Percentiles rank a stretch among this genome's conserved stretches.
These are phyloP conservation scores for Forpus xanthops DNA, from an alignment of 2,797 vertebrate genomes.

Conservation along the genomic window DNA sequence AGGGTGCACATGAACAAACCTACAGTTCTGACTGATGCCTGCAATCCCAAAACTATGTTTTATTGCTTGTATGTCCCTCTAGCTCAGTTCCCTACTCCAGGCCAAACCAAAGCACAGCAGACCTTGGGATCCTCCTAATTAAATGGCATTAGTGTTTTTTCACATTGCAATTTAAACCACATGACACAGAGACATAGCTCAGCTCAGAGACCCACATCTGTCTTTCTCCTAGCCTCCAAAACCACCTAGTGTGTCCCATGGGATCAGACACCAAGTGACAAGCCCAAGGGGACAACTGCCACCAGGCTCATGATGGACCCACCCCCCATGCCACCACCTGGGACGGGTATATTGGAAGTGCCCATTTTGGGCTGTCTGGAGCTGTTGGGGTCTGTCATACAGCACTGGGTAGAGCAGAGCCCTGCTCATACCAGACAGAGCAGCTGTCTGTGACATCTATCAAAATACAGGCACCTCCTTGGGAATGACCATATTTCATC, in stretches of 20 bases:
- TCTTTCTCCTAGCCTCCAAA: not conserved
- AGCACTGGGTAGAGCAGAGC: not conserved
- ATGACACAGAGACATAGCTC: not conserved
- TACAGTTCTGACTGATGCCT: not conserved
- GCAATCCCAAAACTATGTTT: not conserved
- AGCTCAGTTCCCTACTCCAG: not conserved
- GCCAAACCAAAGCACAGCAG: not conserved
- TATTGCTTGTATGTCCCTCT: not conserved
- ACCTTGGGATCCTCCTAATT: not conserved
- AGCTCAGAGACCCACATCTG: not conserved
- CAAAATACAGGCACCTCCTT: not conserved
- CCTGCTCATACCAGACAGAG: not conserved
- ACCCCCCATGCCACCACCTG: not conserved
- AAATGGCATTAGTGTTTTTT: not conserved
- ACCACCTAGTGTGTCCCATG: rapidly evolving
- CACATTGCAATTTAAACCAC: not conserved
- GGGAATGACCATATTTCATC: not conserved
- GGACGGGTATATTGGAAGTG: not conserved
- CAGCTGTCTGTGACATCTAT: not conserved
- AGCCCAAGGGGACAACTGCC: not conserved
- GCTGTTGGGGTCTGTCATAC: not conserved
- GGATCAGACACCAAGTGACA: rapidly evolving
- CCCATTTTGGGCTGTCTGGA: not conserved
- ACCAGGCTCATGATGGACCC: not conserved
- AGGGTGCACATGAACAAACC: not conserved